Evolutionary conservation across 2,113 vertebrate species (phyloP), one percentile per base, ranked within the genome.

Genomic region (Podarcis raffonei): DNA sequence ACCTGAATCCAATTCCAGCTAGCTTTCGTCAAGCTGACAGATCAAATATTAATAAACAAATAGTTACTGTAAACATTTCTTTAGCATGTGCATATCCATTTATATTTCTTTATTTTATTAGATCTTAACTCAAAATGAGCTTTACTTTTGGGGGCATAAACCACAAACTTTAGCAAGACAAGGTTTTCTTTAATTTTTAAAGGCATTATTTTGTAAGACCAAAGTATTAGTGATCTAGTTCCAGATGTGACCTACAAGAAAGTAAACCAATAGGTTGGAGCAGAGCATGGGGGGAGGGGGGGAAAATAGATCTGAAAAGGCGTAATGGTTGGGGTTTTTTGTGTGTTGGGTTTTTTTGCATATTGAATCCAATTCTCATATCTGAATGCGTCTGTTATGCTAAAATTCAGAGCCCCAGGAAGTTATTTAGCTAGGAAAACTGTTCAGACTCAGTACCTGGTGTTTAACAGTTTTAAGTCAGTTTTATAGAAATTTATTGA

Each of bases 381-480:
- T 13, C 32, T 77, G 80, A 90, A 1, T 35, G 22, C 20, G 57
- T 87, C 20, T 80, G 30, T 18, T 53, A 35, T 81, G 62, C 57
- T 80, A 4, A 4, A 72, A 48, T 39, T 84, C 92, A 92, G 12
- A 18, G 83, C 86, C 81, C 85, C 3, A 0, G 0, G 1, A 2
- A 3, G 35, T 2, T 7, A 85, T 90, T 89, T 85, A 88, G 13
- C 76, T 68, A 68, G 35, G 53, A 90, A 88, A 4, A 81, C 27
- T 18, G 39, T 20, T 85, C 18, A 25, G 30, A 92, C 66, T 37
- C 87, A 89, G 32, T 39, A 66, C 81, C 57, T 90, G 83, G 9
- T 92, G 92, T 88, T 89, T 88, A 90, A 91, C 65, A 5, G 0
- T 23, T 81, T 91, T 92, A 87, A 74, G 86, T 93, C 90, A 87